Base-by-base conservation (phyloP, 1,140 invertebrate genomes). In the Leptinotarsa undecemlineata region DNA sequence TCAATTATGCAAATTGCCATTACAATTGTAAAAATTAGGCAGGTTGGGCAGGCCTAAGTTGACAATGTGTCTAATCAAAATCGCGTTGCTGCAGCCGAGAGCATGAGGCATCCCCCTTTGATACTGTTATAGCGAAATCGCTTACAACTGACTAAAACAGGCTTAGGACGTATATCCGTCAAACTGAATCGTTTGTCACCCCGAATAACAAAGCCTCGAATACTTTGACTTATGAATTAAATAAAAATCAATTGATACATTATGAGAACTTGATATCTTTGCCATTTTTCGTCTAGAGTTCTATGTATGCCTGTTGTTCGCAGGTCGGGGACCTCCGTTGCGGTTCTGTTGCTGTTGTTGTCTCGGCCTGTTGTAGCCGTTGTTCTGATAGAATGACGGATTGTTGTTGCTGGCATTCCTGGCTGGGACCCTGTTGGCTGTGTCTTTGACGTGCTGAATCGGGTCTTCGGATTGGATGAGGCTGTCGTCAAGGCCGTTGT, bases 311-410 rank as follows among this genome's bases (percentile, higher is more conserved):
- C 71, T 72, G 51, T 64, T 72, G 33, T 60, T 60, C 3, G 61
- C 26, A n/a, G 71, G 60, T 33, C 71, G 62, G 11, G 48, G 69
- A 17, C 20, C 69, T 23, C 51, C 47, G 60, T 64, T 72, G 11
- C 71, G 62, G 20, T 47, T 64, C 33, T 72, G 60, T 72, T 20
- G 23, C 20, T 23, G 14, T 26, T 72, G 71, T 26, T 72, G 71
- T 48, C 78, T 81, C 19, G 80, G 78, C 62, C 81, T 78, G 67
- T 81, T 81, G 74, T 84, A 83, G 51, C 82, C 79, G 71, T 85
- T 83, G 74, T 84, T 81, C 48, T 80, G 76, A 63, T 81, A 79
- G 66, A 79, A 81, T 63, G 79, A 76, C 57, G 81, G 69, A 47
- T 79, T 76, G 70, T 80, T 79, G 47, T 77, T 70, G 23, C 76